Conservation (phyloP, 2,888 invertebrate species). For the Parochlus steinenii region DNA sequence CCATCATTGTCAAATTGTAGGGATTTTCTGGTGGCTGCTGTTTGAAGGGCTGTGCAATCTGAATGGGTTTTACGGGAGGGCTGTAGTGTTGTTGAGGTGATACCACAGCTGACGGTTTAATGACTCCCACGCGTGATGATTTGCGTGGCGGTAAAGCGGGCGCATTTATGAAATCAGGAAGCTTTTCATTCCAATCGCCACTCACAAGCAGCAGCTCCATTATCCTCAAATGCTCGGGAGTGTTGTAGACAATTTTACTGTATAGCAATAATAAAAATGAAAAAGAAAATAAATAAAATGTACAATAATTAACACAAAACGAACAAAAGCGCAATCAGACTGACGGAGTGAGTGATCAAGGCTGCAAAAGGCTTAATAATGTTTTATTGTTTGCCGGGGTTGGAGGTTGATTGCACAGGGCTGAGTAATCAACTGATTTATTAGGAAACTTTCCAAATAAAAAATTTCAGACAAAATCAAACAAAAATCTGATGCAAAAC, state of each 20-base stretch:
- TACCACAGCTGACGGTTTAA: constrained; percentile 17
- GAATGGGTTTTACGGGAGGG: no score
- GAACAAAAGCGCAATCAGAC: no score
- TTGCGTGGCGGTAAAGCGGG: constrained; percentile 47
- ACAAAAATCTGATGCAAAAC: no score
- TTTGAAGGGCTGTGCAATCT: constrained; percentile 1
- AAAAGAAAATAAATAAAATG: constrained; percentile 19
- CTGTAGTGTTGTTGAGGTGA: constrained; percentile 10
- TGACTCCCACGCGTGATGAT: constrained; percentile 30
- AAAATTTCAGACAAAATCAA: no score
- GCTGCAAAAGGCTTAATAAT: neutral
- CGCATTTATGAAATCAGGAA: constrained; percentile 46
- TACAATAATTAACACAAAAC: neutral
- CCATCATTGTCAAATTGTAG: constrained; percentile 10
- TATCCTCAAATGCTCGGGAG: constrained; percentile 52
- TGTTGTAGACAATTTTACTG: constrained; percentile 59
- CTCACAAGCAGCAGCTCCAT: constrained; percentile 49
- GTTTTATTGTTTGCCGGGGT: neutral
- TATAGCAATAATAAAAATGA: constrained; percentile 4
- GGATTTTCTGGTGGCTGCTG: constrained; percentile 2
- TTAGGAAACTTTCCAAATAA: no score
- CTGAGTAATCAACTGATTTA: no score
- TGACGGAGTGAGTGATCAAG: no score
- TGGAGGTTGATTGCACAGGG: no score
- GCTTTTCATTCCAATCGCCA: constrained; percentile 48